Percentiles rank a stretch among this genome's conserved stretches.
Conservation (phyloP, 2,797 vertebrate species). For the Zalophus californianus region DNA sequence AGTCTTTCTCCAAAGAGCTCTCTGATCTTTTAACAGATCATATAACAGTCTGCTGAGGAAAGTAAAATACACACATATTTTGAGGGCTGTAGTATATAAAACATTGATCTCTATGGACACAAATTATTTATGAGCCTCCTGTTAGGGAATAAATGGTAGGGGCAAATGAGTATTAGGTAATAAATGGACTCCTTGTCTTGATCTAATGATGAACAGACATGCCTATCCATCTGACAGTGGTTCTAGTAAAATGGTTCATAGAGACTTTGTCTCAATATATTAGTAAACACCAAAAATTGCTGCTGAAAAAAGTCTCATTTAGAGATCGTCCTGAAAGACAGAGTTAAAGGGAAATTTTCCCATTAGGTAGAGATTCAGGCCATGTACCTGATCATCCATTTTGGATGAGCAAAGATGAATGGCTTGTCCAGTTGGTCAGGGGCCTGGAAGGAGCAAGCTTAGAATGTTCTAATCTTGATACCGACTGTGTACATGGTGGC, state of each 20-base stretch:
- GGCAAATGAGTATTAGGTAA: not conserved
- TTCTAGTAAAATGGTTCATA: not conserved
- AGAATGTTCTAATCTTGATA: not conserved
- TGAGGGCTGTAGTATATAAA: not conserved
- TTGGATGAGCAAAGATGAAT: not conserved
- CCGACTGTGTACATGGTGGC: rapidly evolving
- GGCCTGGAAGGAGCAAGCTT: not conserved
- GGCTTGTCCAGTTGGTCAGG: too few relatives aligned
- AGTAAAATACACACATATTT: not conserved
- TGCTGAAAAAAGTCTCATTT: not conserved
- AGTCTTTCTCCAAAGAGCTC: not conserved
- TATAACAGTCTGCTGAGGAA: too few relatives aligned
- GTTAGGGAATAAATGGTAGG: not conserved
- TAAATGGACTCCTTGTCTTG: not conserved
- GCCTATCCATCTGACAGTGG: not conserved
- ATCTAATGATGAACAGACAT: not conserved
- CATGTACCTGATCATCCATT: not conserved
- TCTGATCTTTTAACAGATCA: not conserved
- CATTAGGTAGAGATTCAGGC: not conserved
- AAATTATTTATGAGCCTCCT: not conserved
- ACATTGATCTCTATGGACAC: not conserved
- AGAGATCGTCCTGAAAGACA: not conserved
- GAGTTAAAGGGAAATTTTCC: not conserved
- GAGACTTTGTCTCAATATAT: not conserved
- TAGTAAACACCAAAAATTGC: not conserved